A percentile compares a stretch with the other conserved stretches of the same genome.
These are phyloP conservation scores for Acanthopagrus latus DNA, from an alignment of 2,797 vertebrate genomes.

Conservation along the genomic window DNA sequence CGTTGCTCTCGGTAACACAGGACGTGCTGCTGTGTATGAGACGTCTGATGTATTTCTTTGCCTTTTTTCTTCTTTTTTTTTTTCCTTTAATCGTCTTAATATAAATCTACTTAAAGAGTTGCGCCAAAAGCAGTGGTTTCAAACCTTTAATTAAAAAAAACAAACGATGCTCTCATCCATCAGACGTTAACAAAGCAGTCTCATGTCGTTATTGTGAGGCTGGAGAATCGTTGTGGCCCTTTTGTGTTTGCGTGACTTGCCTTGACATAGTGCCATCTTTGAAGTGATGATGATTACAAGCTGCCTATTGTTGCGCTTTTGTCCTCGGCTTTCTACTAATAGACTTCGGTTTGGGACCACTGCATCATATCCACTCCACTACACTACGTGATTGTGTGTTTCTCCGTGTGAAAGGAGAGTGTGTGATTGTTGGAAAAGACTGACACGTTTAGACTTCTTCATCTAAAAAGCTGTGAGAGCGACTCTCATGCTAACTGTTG, in stretches of 20 bases:
- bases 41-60: conserved; percentile 71
- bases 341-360: conserved; percentile 80
- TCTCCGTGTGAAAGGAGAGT: conserved; percentile 55
- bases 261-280: conserved; percentile 68
- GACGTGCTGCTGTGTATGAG: conserved; percentile 77
- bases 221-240: conserved; percentile 57
- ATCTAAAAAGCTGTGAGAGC: conserved; percentile 78
- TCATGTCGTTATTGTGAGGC: conserved; percentile 57
- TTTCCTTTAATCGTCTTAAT: conserved; percentile 66
- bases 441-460: conserved; percentile 73
- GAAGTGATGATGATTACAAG: conserved; percentile 71
- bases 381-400: conserved; percentile 73
- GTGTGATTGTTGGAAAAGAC: conserved; percentile 65
- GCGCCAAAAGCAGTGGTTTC: conserved; percentile 81
- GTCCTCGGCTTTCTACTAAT: conserved; percentile 68
- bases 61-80: conserved; percentile 34
- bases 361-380: conserved; percentile 74
- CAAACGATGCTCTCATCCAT: conserved; percentile 49
- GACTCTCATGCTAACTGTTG: conserved; percentile 84
- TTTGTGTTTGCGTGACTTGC: conserved; percentile 67
- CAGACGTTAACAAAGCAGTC: conserved; percentile 45
- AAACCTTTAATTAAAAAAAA: conserved; percentile 67
- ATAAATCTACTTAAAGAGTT: conserved; percentile 75
- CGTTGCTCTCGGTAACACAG: conserved; percentile 61
- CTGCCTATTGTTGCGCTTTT: conserved; percentile 70